Conservation (phyloP, 1,140 invertebrate genomes). For the Notospermus geniculatus region DNA sequence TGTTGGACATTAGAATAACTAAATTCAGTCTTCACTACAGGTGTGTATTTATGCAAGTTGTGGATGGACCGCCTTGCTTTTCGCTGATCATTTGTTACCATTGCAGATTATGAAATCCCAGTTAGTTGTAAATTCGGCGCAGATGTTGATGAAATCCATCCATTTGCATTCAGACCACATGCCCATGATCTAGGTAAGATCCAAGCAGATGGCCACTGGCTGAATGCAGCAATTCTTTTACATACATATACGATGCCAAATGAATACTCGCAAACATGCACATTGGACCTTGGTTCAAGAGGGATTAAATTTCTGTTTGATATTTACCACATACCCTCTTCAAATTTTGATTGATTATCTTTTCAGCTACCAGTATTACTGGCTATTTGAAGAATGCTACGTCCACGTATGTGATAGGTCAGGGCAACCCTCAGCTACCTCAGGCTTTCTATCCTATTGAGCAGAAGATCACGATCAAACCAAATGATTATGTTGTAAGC, state of each 20-base stretch:
- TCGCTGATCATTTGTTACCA: too few species aligned
- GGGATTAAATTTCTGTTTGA: not conserved
- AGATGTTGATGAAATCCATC: constrained; percentile 82
- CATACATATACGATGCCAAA: constrained; percentile 5
- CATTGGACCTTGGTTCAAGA: not conserved
- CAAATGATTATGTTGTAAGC: constrained; percentile 73
- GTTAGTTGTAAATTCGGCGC: constrained; percentile 56
- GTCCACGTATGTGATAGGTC: constrained; percentile 71
- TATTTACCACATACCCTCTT: not conserved
- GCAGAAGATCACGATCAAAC: constrained; percentile 59
- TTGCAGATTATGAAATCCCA: not conserved
- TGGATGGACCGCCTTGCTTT: too few species aligned
- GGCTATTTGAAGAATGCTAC: constrained; percentile 66
- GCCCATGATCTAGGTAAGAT: constrained; percentile 78
- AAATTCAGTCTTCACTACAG: not conserved
- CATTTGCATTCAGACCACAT: constrained; percentile 93
- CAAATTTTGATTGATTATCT: not conserved
- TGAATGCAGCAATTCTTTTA: constrained; percentile 1
- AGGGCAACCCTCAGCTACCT: constrained; percentile 77
- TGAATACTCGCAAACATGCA: not conserved
- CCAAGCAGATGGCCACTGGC: constrained; percentile 32
- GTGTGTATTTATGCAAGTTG: constrained; percentile 7
- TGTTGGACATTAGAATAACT: too few species aligned
- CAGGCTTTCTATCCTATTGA: constrained; percentile 91
- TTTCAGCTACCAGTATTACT: constrained; percentile 75